Evolutionary conservation across 2,113 vertebrate genomes (phyloP).

Genomic region (Numida meleagris): DNA sequence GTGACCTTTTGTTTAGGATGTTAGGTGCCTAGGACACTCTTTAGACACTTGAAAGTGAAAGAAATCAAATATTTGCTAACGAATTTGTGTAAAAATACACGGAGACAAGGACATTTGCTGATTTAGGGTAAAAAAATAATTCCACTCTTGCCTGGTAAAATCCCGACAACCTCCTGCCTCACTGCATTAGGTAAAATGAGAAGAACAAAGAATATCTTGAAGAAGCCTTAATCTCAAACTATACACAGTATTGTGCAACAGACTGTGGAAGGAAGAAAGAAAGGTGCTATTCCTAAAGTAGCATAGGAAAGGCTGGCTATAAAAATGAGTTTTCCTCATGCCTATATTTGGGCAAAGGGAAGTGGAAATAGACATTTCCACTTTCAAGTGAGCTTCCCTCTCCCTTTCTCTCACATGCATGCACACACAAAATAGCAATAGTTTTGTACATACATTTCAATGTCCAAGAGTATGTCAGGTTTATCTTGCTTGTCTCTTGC

Average conservation of each 20-base stretch:
- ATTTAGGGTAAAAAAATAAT: not conserved
- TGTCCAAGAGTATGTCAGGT: not conserved
- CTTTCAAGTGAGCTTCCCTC: not conserved
- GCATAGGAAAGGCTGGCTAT: not conserved
- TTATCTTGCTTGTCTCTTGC: not conserved
- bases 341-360: not conserved
- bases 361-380: not conserved
- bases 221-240: not conserved
- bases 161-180: not conserved
- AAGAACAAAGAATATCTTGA: slow-evolving; percentile 10
- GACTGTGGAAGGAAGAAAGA: not conserved
- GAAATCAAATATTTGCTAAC: not conserved
- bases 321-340: not conserved
- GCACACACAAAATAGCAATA: not conserved
- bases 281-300: not conserved
- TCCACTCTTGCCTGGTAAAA: not conserved
- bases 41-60: not conserved
- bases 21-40: not conserved
- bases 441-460: not conserved
- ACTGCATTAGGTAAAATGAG: not conserved
- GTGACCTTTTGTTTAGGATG: slow-evolving; percentile 1
- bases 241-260: not conserved
- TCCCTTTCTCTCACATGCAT: not conserved
- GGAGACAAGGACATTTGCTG: not conserved
- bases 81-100: not conserved